Evolutionary conservation across 1,140 invertebrate genomes (phyloP).

Genomic region (Lepidotrigona ventralis): DNA sequence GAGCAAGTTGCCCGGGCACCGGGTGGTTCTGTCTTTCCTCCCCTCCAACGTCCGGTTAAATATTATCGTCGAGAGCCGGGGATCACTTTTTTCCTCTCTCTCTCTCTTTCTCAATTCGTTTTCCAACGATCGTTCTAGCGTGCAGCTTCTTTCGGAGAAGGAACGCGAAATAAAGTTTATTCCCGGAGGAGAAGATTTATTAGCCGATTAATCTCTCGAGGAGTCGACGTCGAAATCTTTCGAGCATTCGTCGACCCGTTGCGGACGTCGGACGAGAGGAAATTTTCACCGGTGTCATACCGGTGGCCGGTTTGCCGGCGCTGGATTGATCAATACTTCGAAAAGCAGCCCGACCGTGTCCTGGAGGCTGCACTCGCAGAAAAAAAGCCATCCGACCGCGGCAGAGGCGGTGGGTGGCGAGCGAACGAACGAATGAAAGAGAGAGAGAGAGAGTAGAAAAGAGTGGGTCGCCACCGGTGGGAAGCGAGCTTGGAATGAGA

Average conservation of each 20-base stretch:
- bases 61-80: not conserved
- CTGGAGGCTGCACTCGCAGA: constrained; percentile 27
- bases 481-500: not conserved
- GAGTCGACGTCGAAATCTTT: not conserved
- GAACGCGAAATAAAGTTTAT: not conserved
- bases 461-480: constrained; percentile 12
- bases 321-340: constrained; percentile 57
- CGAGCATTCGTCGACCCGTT: not conserved
- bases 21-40: not conserved
- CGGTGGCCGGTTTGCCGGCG: not conserved
- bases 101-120: not conserved
- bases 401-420: not conserved
- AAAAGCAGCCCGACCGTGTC: constrained; percentile 47
- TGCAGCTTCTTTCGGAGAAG: not conserved
- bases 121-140: not conserved
- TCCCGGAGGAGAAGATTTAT: not conserved
- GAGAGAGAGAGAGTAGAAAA: not conserved
- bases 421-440: not conserved
- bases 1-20: not conserved
- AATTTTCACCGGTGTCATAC: constrained; percentile 34
- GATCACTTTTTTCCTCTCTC: not conserved
- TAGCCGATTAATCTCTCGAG: not conserved
- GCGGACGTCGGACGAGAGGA: not conserved
- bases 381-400: constrained; percentile 14
- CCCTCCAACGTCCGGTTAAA: not conserved